Evolutionary conservation across 2,113 vertebrate genomes (phyloP), one percentile per base, ranked within the genome.

Genomic region (Balaenoptera acutorostrata): DNA sequence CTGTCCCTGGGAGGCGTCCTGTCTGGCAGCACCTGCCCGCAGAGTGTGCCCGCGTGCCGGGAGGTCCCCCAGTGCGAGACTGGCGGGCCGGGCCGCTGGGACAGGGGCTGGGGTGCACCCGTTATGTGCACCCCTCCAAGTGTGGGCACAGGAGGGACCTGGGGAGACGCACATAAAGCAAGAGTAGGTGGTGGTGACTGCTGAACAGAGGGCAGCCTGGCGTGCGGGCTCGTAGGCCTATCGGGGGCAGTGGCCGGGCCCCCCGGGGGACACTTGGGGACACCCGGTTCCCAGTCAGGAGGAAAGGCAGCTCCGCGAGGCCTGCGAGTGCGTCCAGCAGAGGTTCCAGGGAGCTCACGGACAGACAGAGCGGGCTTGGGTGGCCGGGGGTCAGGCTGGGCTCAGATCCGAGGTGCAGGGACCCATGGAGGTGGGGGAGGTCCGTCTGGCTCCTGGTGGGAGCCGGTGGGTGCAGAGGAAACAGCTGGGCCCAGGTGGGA

Each of bases 1-100:
- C 31, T 2, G 8, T 2, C 29, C 8, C 44, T 3, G 0, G 6
- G 8, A 36, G 44, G 61, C 2, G 0, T 18, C 31, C 29, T 2
- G 0, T 21, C 36, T 10, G 14, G 78, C 78, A 49, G 41, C 81
- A 27, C 36, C 83, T 18, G 29, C 1, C 27, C 29, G 0, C 3
- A 39, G 23, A 7, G 36, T 3, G 72, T 17, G 63, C 36, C 64
- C 2, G 1, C 3, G 9, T 20, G 52, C 49, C 66, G 0, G 5
- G n/a, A 8, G 27, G 29, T 15, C 29, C 39, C 66, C 17, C 66
- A 10, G 68, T 8, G 52, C 10, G n/a, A 55, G 23, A 10, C 61
- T 5, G 9, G 44, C 14, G 33, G 78, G 20, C 68, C 4, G 6
- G 68, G 39, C 49, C 25, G 0, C 0, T 2, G 78, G 20, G 0